Base-by-base conservation (phyloP, 1,140 invertebrate genomes). In the Hermetia illucens region DNA sequence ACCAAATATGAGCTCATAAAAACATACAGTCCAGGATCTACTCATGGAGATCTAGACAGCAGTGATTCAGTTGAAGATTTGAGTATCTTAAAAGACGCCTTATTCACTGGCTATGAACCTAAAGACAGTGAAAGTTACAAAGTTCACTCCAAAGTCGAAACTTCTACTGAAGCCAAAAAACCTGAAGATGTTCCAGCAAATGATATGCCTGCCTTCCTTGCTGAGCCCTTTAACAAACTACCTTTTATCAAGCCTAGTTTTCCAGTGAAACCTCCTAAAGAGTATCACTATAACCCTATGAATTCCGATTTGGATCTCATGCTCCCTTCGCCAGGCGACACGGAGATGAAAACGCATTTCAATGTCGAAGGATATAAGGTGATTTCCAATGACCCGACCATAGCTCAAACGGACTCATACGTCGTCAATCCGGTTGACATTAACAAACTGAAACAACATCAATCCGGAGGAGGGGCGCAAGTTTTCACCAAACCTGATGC, bases 161-260 rank as follows among this genome's bases (percentile, higher is more conserved):
- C n/a, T n/a, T n/a, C n/a, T n/a, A n/a, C n/a, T n/a, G n/a, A n/a
- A n/a, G n/a, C n/a, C n/a, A n/a, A n/a, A n/a, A n/a, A n/a, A n/a
- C n/a, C n/a, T 27, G 24, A 27, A 9, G 8, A 13, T 27, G 13
- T 8, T 27, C 24, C 24, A 27, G 8, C 24, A 27, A 13, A 9
- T 8, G 24, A 27, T 9, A 9, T 27, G 13, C 24, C 24, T 27
- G 24, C 13, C 24, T 8, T 27, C 24, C 24, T 27, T 13, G 54
- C 50, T 43, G 55, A 56, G 35, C 55, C 55, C 24, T 58, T 58
- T 47, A 55, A 58, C 42, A 58, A 51, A 46, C 51, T 58, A 39
- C 55, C 55, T 42, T 58, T 58, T 45, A 52, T 58, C 50, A 53
- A 58, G 33, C 40, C 55, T 44, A 58, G 55, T 45, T 58, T 56